phyloP scores from a whole-genome alignment of 2,797 vertebrate species.

The Smutsia gigantea region DNA sequence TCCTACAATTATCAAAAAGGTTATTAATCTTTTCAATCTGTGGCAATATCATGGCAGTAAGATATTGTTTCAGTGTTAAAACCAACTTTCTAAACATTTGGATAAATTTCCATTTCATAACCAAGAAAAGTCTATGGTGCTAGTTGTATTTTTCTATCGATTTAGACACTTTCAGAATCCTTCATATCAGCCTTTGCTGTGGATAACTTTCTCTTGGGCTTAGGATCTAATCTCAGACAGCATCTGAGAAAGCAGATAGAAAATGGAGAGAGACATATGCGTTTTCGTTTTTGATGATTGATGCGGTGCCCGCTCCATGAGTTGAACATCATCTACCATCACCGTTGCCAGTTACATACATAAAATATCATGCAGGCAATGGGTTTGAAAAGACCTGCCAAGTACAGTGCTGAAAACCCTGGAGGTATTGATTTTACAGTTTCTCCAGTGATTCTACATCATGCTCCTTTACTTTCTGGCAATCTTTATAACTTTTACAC shows the following conservation, averaged over 20 bases:
- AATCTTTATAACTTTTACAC: conserved; percentile 87
- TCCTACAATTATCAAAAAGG: neutral
- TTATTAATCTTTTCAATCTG: neutral
- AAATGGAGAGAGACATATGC: conserved; percentile 54
- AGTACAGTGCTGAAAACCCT: conserved; percentile 84
- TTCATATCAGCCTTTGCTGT: neutral
- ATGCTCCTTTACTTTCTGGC: conserved; percentile 87
- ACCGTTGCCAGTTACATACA: conserved; percentile 79
- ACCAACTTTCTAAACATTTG: neutral
- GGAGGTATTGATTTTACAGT: conserved; percentile 88
- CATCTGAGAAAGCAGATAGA: conserved; percentile 55
- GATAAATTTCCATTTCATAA: neutral
- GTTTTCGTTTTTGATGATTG: conserved; percentile 62
- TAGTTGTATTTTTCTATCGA: neutral
- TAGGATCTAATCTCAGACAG: conserved; percentile 49
- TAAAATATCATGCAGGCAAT: conserved; percentile 83
- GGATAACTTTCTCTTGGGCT: conserved; percentile 44
- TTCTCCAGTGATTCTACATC: conserved; percentile 86
- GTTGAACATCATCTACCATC: conserved; percentile 72
- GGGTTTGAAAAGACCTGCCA: conserved; percentile 84
- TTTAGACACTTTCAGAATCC: neutral
- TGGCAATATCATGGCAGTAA: neutral
- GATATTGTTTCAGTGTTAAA: neutral
- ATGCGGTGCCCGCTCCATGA: conserved; percentile 52
- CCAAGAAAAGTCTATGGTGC: neutral